Percentiles rank a stretch among this genome's conserved stretches.
Evolutionary conservation across 2,797 vertebrate species (phyloP).

Genomic region (Acanthurus lineatus): DNA sequence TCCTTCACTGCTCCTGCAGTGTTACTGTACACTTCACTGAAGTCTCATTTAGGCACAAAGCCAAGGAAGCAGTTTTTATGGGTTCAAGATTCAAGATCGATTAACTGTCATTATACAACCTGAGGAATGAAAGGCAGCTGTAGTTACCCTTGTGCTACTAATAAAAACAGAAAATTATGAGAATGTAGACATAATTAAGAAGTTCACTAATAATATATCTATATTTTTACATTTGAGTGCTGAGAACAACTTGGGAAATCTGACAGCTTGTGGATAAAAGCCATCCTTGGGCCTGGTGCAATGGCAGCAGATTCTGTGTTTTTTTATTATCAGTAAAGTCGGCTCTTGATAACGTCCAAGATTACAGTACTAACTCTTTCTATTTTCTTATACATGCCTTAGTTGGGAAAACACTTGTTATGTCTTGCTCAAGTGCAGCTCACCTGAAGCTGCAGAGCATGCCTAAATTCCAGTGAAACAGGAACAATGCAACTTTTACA

Average conservation of each 20-base stretch:
- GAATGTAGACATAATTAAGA: too few relatives aligned
- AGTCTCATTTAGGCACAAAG: neutral
- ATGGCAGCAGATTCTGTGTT: too few relatives aligned
- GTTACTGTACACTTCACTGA: neutral
- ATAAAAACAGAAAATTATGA: too few relatives aligned
- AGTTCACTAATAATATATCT: too few relatives aligned
- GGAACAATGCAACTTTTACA: slow-evolving; percentile 23
- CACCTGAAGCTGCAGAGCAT: neutral
- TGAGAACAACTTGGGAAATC: too few relatives aligned
- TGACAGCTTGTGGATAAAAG: too few relatives aligned
- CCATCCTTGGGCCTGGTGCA: too few relatives aligned
- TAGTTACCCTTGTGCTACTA: too few relatives aligned
- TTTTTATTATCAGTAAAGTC: neutral
- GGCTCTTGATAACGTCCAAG: neutral
- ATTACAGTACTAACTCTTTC: neutral
- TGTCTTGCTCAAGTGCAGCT: neutral
- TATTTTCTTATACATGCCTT: neutral
- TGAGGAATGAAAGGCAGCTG: too few relatives aligned
- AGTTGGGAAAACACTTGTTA: neutral
- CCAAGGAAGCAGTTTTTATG: neutral
- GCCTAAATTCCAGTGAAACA: slow-evolving; percentile 36
- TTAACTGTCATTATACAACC: too few relatives aligned
- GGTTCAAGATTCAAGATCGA: neutral
- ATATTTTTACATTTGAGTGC: too few relatives aligned
- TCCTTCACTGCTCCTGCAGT: neutral